A percentile compares a stretch with the other conserved stretches of the same genome.
These are phyloP conservation scores for Drosophila ohnishii DNA, from an alignment of 1,140 invertebrate genomes.

Conservation along the genomic window DNA sequence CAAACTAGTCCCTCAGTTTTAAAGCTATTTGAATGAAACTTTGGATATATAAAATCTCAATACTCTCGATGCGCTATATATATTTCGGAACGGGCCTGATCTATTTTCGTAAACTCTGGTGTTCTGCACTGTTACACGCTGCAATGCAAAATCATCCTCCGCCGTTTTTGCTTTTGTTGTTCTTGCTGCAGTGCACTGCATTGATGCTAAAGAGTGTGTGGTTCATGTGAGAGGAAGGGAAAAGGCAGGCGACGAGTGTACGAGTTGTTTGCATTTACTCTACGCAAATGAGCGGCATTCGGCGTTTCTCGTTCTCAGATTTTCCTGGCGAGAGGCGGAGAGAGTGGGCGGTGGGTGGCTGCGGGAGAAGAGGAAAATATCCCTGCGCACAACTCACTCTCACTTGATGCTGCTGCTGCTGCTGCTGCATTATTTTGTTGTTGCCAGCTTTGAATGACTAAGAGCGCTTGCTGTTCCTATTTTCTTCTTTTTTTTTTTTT, in stretches of 20 bases:
- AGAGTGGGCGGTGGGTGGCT: not conserved
- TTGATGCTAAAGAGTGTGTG: constrained; percentile 55
- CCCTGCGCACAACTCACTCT: constrained; percentile 69
- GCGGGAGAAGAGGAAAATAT: constrained; percentile 5
- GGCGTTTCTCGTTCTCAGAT: constrained; percentile 54
- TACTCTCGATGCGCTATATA: too few relatives aligned
- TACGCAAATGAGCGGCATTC: constrained; percentile 76
- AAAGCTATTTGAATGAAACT: too few relatives aligned
- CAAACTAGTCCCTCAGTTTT: too few relatives aligned
- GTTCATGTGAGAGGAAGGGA: constrained; percentile 19
- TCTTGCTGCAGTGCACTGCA: constrained; percentile 55
- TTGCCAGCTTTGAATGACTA: constrained; percentile 68
- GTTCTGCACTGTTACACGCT: constrained; percentile 61
- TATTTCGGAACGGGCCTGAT: too few relatives aligned
- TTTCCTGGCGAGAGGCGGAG: constrained; percentile 38
- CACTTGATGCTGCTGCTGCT: constrained; percentile 67
- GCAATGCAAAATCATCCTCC: constrained; percentile 47
- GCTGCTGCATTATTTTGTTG: constrained; percentile 60
- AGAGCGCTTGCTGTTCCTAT: constrained; percentile 41
- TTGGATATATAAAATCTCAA: too few relatives aligned
- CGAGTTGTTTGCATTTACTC: constrained; percentile 77
- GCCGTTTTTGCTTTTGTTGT: constrained; percentile 23
- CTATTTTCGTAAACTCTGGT: constrained; percentile 24
- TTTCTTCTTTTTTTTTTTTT: constrained; percentile 31
- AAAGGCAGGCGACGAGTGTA: constrained; percentile 43